phyloP scores from a whole-genome alignment of 1,140 invertebrate species.

The Euura lappo region DNA sequence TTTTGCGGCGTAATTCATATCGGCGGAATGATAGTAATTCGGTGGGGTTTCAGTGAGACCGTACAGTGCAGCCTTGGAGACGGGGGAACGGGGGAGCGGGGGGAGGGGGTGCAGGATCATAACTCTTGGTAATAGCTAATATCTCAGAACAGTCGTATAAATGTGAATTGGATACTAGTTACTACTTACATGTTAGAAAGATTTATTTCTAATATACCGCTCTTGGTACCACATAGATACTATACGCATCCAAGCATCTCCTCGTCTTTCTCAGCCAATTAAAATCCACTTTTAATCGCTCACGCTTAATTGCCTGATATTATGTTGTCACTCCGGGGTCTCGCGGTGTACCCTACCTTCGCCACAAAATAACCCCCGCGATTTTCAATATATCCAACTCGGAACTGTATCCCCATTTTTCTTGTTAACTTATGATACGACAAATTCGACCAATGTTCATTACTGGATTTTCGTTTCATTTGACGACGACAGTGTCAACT shows the following conservation, averaged over 20 bases:
- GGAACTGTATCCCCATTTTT: too few species aligned
- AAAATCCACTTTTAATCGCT: constrained; percentile 56
- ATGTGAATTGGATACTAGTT: constrained; percentile 58
- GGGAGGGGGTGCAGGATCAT: constrained; percentile 35
- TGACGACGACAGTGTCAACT: too few species aligned
- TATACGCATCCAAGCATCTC: constrained; percentile 21
- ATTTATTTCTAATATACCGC: constrained; percentile 46
- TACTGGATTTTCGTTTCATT: too few species aligned
- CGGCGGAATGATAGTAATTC: constrained; percentile 37
- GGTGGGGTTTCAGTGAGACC: constrained; percentile 11
- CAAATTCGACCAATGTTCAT: too few species aligned
- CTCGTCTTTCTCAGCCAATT: constrained; percentile 47
- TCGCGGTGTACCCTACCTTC: neutral
- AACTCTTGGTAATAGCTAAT: constrained; percentile 57
- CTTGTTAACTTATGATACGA: too few species aligned
- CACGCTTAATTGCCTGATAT: constrained; percentile 51
- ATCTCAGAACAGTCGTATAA: constrained; percentile 54
- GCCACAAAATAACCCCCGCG: too few species aligned
- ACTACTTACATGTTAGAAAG: constrained; percentile 51
- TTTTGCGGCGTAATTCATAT: constrained; percentile 38
- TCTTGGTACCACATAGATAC: neutral
- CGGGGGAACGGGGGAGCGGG: neutral
- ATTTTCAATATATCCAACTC: too few species aligned
- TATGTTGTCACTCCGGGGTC: constrained; percentile 51
- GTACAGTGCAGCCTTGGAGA: too few species aligned